phyloP scores from a whole-genome alignment of 1,140 invertebrate genomes.

The Heliothis virescens region DNA sequence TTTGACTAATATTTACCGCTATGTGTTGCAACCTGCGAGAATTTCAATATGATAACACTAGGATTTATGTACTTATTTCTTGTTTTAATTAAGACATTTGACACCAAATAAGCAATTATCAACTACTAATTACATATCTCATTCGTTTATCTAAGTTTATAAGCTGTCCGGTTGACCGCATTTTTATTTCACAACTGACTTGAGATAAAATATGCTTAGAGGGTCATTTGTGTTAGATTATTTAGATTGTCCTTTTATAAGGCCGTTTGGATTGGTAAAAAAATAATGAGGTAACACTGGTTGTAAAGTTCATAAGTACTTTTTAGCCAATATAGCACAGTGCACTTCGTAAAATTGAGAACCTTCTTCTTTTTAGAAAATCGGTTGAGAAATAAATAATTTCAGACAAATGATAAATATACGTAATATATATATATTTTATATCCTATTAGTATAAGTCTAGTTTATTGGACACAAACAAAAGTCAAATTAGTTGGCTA shows the following conservation, averaged over 20 bases:
- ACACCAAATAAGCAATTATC: constrained; percentile 40
- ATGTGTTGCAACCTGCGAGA: not conserved
- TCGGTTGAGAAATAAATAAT: too few species aligned
- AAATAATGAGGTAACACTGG: too few species aligned
- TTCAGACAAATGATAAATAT: not conserved
- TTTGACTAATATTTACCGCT: not conserved
- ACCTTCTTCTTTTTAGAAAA: too few species aligned
- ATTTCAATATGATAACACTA: constrained; percentile 2
- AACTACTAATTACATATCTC: constrained; percentile 48
- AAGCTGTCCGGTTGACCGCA: constrained; percentile 18
- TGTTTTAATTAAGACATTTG: constrained; percentile 35
- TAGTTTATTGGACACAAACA: constrained; percentile 27
- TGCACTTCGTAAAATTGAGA: too few species aligned
- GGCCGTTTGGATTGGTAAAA: not conserved
- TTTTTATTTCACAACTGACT: constrained; percentile 42
- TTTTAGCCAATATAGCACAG: too few species aligned
- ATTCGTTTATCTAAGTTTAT: constrained; percentile 49
- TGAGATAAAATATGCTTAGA: constrained; percentile 17
- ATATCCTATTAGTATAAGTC: constrained; percentile 26
- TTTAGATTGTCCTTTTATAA: constrained; percentile 22
- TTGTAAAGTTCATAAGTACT: too few species aligned
- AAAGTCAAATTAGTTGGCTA: constrained; percentile 12
- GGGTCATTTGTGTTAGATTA: constrained; percentile 18
- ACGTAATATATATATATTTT: constrained; percentile 7
- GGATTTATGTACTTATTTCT: constrained; percentile 29